phyloP scores from a whole-genome alignment of 2,113 vertebrate species.

The Mustelus asterias region DNA sequence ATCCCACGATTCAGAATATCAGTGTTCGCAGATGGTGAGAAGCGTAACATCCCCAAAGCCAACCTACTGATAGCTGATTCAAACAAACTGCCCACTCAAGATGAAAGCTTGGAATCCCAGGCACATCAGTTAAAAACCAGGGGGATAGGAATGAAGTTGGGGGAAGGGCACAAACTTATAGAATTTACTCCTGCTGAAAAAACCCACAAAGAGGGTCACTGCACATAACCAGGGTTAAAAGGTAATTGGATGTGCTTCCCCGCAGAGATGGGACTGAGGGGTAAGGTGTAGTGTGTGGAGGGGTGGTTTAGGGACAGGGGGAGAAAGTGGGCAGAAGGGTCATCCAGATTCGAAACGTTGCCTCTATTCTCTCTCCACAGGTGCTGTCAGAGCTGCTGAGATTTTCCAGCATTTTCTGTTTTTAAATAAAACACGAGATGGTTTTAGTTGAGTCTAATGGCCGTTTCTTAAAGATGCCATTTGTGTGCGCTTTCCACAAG shows the following conservation, averaged over 20 bases:
- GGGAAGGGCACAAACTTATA: too few relatives aligned
- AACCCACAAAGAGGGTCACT: too few relatives aligned
- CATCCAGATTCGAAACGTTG: too few relatives aligned
- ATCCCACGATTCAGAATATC: not conserved
- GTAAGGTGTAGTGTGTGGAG: not conserved
- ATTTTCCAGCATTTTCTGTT: too few relatives aligned
- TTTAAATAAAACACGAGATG: not conserved
- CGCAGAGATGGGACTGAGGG: not conserved
- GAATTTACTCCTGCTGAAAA: too few relatives aligned
- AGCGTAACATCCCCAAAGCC: not conserved
- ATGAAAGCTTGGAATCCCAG: not conserved
- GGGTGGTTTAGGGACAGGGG: not conserved
- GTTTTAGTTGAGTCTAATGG: not conserved
- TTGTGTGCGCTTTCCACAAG: not conserved
- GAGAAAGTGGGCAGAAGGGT: too few relatives aligned
- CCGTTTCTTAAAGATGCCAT: not conserved
- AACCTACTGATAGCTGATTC: not conserved
- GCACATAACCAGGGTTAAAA: too few relatives aligned
- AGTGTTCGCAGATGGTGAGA: not conserved
- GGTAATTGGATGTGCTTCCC: not conserved
- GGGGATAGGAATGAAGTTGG: not conserved
- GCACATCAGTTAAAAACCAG: not conserved
- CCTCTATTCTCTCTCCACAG: too few relatives aligned
- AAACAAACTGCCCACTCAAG: not conserved
- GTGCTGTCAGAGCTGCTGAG: too few relatives aligned